Evolutionary conservation across 2,113 vertebrate genomes (phyloP).

Genomic region (Alaudala cheleensis): DNA sequence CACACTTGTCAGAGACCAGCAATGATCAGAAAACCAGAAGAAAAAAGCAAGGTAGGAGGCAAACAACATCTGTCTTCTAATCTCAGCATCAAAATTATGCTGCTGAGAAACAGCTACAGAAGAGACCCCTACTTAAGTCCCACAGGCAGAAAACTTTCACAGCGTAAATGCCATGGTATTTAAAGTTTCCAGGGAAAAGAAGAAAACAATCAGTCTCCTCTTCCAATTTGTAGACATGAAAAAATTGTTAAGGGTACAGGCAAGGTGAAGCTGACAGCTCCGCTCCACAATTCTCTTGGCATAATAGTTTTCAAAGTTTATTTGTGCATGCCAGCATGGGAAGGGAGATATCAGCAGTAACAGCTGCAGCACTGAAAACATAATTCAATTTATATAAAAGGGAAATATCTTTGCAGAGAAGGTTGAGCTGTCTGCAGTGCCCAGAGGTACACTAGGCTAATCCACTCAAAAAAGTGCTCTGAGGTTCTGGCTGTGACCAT

Average conservation of each 20-base stretch:
- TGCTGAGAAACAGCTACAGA: background rate
- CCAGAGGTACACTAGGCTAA: background rate
- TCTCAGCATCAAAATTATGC: background rate
- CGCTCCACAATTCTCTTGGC: background rate
- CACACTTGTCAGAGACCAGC: background rate
- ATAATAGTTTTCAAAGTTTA: background rate
- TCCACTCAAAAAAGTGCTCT: fast-evolving
- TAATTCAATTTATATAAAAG: background rate
- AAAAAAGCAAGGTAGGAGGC: background rate
- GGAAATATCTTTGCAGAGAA: background rate
- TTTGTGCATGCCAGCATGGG: background rate
- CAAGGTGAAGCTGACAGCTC: background rate
- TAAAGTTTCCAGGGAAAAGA: background rate
- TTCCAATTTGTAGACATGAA: background rate
- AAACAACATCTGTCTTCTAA: background rate
- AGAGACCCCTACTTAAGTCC: background rate
- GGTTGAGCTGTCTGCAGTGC: background rate
- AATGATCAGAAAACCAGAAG: background rate
- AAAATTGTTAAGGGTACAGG: background rate
- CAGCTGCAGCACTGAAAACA: background rate
- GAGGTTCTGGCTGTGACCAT: background rate
- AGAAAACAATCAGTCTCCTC: background rate
- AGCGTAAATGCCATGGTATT: background rate
- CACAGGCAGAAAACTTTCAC: background rate
- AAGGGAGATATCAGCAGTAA: background rate